These are phyloP conservation scores for Aphidius colemani DNA, from an alignment of 2,888 invertebrate species.

Conservation along the genomic window DNA sequence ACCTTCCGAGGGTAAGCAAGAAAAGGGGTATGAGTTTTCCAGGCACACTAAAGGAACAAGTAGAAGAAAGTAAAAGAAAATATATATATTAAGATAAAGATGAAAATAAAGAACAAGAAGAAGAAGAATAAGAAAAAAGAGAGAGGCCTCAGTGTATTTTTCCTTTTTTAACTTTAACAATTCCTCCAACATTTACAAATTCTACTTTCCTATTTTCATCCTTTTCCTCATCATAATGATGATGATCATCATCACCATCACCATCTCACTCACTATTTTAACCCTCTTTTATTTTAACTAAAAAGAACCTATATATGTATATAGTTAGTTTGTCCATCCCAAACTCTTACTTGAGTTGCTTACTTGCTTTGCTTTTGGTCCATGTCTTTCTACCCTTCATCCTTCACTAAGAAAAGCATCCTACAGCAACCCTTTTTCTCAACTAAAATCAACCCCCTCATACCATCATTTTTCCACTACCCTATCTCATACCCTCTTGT, in stretches of 20 bases:
- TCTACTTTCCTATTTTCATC: too few species aligned
- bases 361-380: conserved; percentile 27
- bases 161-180: neutral
- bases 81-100: conserved; percentile 22
- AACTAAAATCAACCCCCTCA: conserved; percentile 42
- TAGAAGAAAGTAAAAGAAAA: conserved; percentile 25
- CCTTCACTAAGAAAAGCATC: conserved; percentile 42
- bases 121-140: conserved; percentile 29
- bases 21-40: conserved; percentile 60
- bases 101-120: conserved; percentile 27
- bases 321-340: too few species aligned
- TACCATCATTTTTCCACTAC: conserved; percentile 16
- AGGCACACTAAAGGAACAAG: conserved; percentile 20
- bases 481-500: conserved; percentile 4
- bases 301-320: too few species aligned
- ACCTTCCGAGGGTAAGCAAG: conserved; percentile 58
- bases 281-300: too few species aligned
- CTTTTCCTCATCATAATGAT: too few species aligned
- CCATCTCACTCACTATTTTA: too few species aligned
- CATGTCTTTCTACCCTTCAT: conserved; percentile 11
- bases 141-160: conserved; percentile 12
- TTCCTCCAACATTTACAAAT: too few species aligned
- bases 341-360: conserved; percentile 24
- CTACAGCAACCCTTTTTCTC: conserved; percentile 60
- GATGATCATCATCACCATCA: too few species aligned